These are phyloP conservation scores for Parnassius mnemosyne DNA, from an alignment of 2,888 invertebrate species.

Conservation along the genomic window DNA sequence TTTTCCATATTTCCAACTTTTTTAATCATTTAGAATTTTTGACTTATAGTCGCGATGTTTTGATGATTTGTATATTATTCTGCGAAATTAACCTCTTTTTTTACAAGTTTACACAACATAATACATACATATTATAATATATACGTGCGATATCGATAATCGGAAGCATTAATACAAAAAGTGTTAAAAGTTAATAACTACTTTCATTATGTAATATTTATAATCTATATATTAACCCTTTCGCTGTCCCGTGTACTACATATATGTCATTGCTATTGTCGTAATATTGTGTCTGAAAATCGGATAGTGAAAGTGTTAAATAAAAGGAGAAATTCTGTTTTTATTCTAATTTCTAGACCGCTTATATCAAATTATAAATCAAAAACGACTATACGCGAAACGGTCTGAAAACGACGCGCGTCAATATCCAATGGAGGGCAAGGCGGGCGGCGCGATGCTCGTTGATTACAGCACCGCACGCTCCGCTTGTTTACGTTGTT, in stretches of 20 bases:
- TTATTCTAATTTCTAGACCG: conserved; percentile 11
- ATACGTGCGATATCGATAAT: not conserved
- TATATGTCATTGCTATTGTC: too few species aligned
- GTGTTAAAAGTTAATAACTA: not conserved
- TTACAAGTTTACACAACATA: too few species aligned
- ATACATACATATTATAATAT: too few species aligned
- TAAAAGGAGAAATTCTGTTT: not conserved
- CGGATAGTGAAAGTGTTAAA: not conserved
- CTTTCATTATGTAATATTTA: too few species aligned
- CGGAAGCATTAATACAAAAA: not conserved
- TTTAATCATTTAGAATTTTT: too few species aligned
- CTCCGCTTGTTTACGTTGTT: conserved; percentile 76
- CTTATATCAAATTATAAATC: conserved; percentile 32
- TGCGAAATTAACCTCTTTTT: too few species aligned
- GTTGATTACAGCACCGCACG: conserved; percentile 48
- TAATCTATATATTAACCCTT: not conserved
- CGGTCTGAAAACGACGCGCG: conserved; percentile 35
- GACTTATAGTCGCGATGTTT: too few species aligned
- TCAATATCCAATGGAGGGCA: conserved; percentile 40
- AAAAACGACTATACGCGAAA: conserved; percentile 40
- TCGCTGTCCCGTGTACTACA: too few species aligned
- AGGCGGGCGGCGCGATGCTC: conserved; percentile 33
- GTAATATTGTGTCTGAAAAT: too few species aligned
- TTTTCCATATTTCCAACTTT: too few species aligned
- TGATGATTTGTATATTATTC: too few species aligned